Evolutionary conservation across 2,797 vertebrate species (phyloP), one percentile per base, ranked within the genome.

Genomic region (Gastrophryne carolinensis): DNA sequence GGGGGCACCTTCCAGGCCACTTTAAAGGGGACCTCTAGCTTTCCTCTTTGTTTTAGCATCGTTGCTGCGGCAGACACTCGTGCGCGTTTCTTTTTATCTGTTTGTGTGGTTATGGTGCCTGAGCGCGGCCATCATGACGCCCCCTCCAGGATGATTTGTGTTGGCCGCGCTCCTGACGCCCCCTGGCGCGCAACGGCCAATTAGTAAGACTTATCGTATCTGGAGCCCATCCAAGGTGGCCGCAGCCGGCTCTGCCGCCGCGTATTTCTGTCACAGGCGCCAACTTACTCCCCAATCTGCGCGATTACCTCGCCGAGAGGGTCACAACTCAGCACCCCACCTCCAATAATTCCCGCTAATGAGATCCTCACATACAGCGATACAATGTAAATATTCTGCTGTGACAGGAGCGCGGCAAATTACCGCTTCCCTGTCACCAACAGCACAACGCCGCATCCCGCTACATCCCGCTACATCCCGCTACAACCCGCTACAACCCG

Each of bases 161-260:
- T 52, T 49, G 29, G 30, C 41, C 32, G 47, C 50, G 3, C 41
- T 24, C 64, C 64, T 12, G 47, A 4, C 7, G 47, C 23, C n/a
- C 12, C 15, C 1, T 10, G 24, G 35, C 27, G 15, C 24, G 47
- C 9, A 32, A 27, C 35, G 13, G 37, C 47, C 64, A 67, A 67
- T 67, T 67, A 67, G 7, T 8, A 53, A 53, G 64, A 67, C 15
- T 52, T 21, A 67, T 67, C 8, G 17, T 2, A 15, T 21, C 15
- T 67, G 64, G 64, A 32, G 30, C 21, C 3, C 13, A 4, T 50
- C 64, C 64, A 67, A 32, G 37, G 50, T 13, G 41, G 63, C 27
- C 9, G 39, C 39, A 7, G 37, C 29, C 13, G 5, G 39, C n/a
- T 4, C 61, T 0, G 37, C 10, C 17, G 63, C 15, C 29, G 23